Conservation (phyloP, 2,888 invertebrate species). For the Aphidius colemani region DNA sequence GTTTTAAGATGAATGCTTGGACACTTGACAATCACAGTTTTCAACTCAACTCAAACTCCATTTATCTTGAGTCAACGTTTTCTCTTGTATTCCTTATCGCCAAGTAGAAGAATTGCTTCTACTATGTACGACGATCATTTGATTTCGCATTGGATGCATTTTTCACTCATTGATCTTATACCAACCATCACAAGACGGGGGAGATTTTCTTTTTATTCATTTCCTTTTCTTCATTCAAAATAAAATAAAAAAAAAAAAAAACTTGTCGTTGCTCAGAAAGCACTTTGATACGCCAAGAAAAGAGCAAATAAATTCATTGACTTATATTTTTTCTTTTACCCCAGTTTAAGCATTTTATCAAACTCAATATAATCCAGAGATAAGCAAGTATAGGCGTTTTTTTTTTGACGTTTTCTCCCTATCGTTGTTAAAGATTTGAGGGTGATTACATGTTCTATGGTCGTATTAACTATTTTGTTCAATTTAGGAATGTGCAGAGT, state of each 20-base stretch:
- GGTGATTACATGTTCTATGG: no score
- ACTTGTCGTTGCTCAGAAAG: slow-evolving; percentile 3
- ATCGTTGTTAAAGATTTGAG: no score
- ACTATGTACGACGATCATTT: slow-evolving; percentile 18
- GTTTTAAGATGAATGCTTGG: slow-evolving; percentile 17
- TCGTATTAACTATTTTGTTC: no score
- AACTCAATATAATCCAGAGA: no score
- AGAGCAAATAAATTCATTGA: no score
- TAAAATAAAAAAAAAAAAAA: neutral
- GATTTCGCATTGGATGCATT: slow-evolving; percentile 31
- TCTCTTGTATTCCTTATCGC: slow-evolving; percentile 14
- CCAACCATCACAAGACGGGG: slow-evolving; percentile 20
- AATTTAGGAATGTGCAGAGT: no score
- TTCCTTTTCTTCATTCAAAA: slow-evolving; percentile 16
- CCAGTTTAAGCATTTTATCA: no score
- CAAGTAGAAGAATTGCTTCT: neutral
- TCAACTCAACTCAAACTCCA: slow-evolving; percentile 25
- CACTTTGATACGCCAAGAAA: slow-evolving; percentile 15
- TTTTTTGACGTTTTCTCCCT: no score
- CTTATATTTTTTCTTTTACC: no score
- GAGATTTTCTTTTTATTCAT: no score
- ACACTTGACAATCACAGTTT: slow-evolving; percentile 31
- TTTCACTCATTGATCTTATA: slow-evolving; percentile 25
- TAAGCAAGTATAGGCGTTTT: no score
- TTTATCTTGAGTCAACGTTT: slow-evolving; percentile 22